Evolutionary conservation across 2,797 vertebrate genomes (phyloP), one percentile per base, ranked within the genome.

Genomic region (Adrianichthys oophorus): DNA sequence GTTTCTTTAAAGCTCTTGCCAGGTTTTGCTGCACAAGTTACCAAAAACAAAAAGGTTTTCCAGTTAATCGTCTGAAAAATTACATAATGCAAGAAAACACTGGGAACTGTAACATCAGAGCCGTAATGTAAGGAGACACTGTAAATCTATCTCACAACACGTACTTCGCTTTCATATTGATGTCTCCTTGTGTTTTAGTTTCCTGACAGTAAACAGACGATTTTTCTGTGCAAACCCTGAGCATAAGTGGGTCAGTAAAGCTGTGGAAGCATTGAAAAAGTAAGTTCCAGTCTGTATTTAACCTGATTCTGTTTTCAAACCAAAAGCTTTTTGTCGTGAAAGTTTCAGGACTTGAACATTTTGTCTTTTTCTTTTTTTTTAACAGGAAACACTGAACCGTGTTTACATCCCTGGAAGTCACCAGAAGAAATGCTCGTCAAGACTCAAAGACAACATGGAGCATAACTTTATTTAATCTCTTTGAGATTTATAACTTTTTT

Each of bases 111-210:
- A 67, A 85, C 52, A 56, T 87, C 26, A 56, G 64, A 4, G 79
- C 86, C 48, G 26, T 78, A 14, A 74, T 89, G 85, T 86, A 84
- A 89, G 83, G 48, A 50, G 14, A 50, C 7, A 8, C 17, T 26
- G 12, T 12, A 15, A 15, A 54, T 45, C 8, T 18, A 15, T 40
- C 3, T 14, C 4, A 46, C 1, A 18, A 37, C 14, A 49, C 24
- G 15, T 17, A 14, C 29, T 29, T 12, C 48, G 7, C 15, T 1
- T 0, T 47, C 13, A 7, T 6, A 6, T 3, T 49, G 10, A 12
- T 53, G 16, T 51, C 15, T 48, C 23, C 2, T 76, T 4, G 71
- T 13, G 15, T 48, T 37, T 23, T 53, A 89, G 89, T 41, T 87
- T 88, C 59, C 53, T 0, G 45, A 82, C 79, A 0, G 1, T 56